phyloP scores from a whole-genome alignment of 2,888 invertebrate species.

The Elgonia sp. region DNA sequence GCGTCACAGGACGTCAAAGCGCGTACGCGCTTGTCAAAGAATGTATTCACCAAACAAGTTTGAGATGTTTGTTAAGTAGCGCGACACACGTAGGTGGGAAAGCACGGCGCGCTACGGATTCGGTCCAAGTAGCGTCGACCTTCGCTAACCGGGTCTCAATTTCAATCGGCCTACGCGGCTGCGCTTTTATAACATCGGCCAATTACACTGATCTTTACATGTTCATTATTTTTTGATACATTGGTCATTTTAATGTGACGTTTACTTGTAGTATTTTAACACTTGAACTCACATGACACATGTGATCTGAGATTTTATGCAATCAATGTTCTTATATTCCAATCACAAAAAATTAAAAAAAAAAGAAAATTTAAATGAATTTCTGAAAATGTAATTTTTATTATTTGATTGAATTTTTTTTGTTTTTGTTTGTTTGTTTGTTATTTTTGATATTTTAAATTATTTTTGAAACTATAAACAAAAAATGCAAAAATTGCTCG shows the following conservation, averaged over 20 bases:
- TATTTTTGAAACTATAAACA: not conserved
- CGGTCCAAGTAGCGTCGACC: constrained; percentile 78
- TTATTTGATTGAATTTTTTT: no score
- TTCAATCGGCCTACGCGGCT: constrained; percentile 72
- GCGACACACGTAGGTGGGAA: constrained; percentile 69
- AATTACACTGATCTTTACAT: constrained; percentile 27
- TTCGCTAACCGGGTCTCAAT: constrained; percentile 77
- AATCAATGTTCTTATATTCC: no score
- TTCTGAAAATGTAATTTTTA: no score
- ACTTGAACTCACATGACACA: not conserved
- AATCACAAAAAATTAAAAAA: no score
- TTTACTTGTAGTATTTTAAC: not conserved
- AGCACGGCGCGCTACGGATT: constrained; percentile 55
- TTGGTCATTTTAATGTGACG: not conserved
- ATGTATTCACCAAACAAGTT: constrained; percentile 66
- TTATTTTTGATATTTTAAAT: no score
- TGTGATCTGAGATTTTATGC: not conserved
- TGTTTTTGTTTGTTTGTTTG: no score
- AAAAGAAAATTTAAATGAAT: no score
- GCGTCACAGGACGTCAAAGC: constrained; percentile 28
- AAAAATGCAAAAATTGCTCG: not conserved
- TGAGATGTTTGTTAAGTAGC: constrained; percentile 61
- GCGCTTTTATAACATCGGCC: constrained; percentile 42
- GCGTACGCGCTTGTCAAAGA: constrained; percentile 48
- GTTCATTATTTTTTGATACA: constrained; percentile 32